A percentile compares a stretch with the other conserved stretches of the same genome.
These are phyloP conservation scores for Hippoglossus hippoglossus DNA, from an alignment of 2,797 vertebrate genomes.

Conservation along the genomic window DNA sequence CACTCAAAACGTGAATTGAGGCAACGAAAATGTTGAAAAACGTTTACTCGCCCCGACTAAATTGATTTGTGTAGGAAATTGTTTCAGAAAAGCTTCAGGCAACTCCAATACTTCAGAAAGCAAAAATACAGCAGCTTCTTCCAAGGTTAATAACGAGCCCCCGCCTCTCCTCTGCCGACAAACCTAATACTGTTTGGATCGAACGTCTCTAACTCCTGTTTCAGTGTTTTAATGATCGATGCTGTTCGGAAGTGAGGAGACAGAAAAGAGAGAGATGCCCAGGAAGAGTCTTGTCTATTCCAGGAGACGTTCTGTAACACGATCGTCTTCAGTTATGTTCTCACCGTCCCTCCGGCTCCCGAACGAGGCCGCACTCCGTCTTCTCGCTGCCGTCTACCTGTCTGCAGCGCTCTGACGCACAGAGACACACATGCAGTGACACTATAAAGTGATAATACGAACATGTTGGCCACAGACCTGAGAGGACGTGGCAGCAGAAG, in stretches of 20 bases:
- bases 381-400: not conserved
- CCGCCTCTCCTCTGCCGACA: not conserved
- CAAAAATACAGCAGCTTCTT: no score
- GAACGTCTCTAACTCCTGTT: not conserved
- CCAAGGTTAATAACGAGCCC: no score
- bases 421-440: conserved; percentile 9
- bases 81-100: no score
- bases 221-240: not conserved
- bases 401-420: conserved; percentile 18
- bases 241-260: conserved; percentile 10
- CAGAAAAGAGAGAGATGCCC: not conserved
- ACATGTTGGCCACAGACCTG: no score
- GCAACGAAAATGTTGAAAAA: no score
- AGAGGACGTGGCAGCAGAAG: not conserved
- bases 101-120: no score
- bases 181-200: not conserved
- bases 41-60: no score
- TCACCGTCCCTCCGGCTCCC: conserved; percentile 6
- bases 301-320: conserved; percentile 46
- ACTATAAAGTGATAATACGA: not conserved
- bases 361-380: conserved; percentile 11
- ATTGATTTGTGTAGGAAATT: no score
- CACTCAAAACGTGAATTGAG: no score
- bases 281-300: conserved; percentile 40
- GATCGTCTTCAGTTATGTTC: conserved; percentile 36